phyloP scores from a whole-genome alignment of 2,888 invertebrate species.

The Salticus scenicus region DNA sequence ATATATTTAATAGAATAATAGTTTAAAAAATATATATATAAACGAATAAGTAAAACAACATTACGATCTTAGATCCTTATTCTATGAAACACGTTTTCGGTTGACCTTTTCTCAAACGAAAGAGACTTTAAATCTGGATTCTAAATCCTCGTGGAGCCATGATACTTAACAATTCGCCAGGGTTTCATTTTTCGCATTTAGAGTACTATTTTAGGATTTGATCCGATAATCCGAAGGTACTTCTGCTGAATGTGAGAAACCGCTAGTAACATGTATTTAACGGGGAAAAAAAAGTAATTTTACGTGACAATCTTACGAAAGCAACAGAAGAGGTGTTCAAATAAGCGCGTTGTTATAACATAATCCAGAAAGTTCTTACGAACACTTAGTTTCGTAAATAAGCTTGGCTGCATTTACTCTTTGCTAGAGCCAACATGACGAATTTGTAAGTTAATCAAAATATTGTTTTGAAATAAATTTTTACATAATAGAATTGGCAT shows the following conservation, averaged over 20 bases:
- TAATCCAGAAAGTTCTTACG: too few species aligned
- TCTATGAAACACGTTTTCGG: background rate
- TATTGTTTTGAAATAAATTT: too few species aligned
- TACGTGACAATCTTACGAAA: background rate
- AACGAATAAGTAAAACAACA: too few species aligned
- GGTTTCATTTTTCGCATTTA: slow-evolving; percentile 1
- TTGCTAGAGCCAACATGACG: too few species aligned
- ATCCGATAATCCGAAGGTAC: slow-evolving; percentile 45
- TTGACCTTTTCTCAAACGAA: background rate
- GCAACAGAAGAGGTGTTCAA: background rate
- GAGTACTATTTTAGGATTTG: slow-evolving; percentile 48
- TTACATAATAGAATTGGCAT: too few species aligned
- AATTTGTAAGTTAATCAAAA: too few species aligned
- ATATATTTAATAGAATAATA: too few species aligned
- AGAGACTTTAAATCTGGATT: background rate
- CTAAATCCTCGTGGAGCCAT: background rate
- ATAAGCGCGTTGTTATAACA: too few species aligned
- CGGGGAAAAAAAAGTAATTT: background rate
- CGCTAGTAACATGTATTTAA: background rate
- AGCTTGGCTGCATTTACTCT: too few species aligned
- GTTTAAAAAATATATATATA: too few species aligned
- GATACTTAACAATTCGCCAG: background rate
- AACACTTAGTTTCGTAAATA: too few species aligned
- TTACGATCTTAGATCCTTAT: too few species aligned
- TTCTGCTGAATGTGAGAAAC: slow-evolving; percentile 32